Evolutionary conservation across 2,797 vertebrate species (phyloP).

Genomic region (Danio albolineatus): DNA sequence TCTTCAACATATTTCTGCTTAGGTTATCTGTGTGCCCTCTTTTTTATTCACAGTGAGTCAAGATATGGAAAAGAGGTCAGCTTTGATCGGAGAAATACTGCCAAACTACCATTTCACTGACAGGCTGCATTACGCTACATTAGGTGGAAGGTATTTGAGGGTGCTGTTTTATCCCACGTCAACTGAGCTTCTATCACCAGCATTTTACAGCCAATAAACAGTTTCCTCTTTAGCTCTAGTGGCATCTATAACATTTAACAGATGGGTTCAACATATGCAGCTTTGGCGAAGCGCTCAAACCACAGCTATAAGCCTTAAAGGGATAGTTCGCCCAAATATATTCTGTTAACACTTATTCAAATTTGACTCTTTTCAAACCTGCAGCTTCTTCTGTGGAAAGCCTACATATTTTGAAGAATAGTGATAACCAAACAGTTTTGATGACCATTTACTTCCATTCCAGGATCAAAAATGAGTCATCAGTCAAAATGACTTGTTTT

Average conservation of each 20-base stretch:
- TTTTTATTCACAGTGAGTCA: neutral
- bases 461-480: neutral
- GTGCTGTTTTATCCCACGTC: conserved; percentile 37
- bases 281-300: conserved; percentile 19
- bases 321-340: neutral
- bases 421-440: neutral
- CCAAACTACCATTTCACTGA: neutral
- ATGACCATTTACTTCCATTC: neutral
- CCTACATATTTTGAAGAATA: neutral
- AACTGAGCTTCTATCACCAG: conserved; percentile 44
- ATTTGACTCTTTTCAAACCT: neutral
- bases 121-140: conserved; percentile 41
- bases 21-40: neutral
- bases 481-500: too few relatives aligned
- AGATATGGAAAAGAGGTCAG: neutral
- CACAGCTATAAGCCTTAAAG: neutral
- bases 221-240: conserved; percentile 31
- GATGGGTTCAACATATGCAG: conserved; percentile 28
- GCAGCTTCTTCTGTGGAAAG: neutral
- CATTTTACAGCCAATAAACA: conserved; percentile 43
- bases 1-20: neutral
- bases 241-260: conserved; percentile 38
- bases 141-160: conserved; percentile 35
- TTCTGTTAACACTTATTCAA: neutral
- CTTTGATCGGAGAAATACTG: conserved; percentile 18